Evolutionary conservation across 1,140 invertebrate genomes (phyloP).

Genomic region (Tetramorium simillimum): DNA sequence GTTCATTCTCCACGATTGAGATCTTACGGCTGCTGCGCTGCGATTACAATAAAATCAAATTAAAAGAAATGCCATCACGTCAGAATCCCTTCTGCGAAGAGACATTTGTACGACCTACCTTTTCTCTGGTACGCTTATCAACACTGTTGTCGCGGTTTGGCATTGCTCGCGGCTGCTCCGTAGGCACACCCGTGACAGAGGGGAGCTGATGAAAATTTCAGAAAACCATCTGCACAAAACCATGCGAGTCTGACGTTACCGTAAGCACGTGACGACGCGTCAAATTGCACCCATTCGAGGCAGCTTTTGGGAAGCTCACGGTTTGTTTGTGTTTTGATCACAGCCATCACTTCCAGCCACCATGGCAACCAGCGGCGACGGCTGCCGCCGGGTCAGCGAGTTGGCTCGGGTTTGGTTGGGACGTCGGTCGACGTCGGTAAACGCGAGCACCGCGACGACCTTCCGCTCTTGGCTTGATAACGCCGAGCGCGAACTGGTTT

Average conservation of each 20-base stretch:
- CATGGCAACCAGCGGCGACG: conserved; percentile 15
- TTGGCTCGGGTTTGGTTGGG: no score
- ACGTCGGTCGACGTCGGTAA: not conserved
- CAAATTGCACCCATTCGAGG: not conserved
- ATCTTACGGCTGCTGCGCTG: conserved; percentile 68
- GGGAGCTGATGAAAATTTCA: not conserved
- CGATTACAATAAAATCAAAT: not conserved
- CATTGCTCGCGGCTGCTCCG: not conserved
- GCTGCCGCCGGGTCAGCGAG: no score
- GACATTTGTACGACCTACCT: conserved; percentile 23
- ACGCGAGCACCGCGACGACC: not conserved
- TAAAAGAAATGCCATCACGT: not conserved
- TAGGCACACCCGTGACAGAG: not conserved
- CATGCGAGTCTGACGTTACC: not conserved
- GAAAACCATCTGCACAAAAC: not conserved
- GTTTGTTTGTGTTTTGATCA: conserved; percentile 39
- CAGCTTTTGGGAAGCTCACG: not conserved
- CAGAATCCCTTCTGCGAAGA: not conserved
- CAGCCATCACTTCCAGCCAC: conserved; percentile 7
- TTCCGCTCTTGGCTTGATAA: not conserved
- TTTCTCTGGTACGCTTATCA: not conserved
- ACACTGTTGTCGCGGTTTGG: conserved; percentile 23
- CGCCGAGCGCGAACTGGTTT: not conserved
- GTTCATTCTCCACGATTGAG: conserved; percentile 52
- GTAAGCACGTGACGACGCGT: not conserved